A percentile compares a stretch with the other conserved stretches of the same genome.
Evolutionary conservation across 2,888 invertebrate genomes (phyloP).

Genomic region (Beris chalybata): DNA sequence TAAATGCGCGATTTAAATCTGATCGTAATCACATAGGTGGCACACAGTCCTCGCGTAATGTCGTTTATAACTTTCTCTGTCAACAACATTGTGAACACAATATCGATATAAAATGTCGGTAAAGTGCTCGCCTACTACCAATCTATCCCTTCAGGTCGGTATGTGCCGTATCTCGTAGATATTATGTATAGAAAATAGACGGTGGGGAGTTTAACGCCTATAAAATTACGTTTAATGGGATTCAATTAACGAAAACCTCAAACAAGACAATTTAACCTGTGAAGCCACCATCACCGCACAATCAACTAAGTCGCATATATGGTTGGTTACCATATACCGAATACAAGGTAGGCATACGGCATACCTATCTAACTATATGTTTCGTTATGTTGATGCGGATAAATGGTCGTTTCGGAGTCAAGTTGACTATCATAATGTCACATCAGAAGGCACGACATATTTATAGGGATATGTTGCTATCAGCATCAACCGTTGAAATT

Average conservation of each 20-base stretch:
- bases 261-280: conserved; percentile 34
- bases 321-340: not conserved
- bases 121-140: not conserved
- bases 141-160: not conserved
- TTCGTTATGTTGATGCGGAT: conserved; percentile 13
- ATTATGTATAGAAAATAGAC: conserved; percentile 4
- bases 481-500: conserved; percentile 16
- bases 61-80: conserved; percentile 21
- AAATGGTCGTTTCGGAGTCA: conserved; percentile 27
- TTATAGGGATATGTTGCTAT: conserved; percentile 22
- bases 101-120: no score
- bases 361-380: no score
- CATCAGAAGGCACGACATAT: conserved; percentile 38
- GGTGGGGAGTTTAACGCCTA: conserved; percentile 51
- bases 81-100: conserved; percentile 12
- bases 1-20: conserved; percentile 10
- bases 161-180: not conserved
- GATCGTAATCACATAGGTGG: conserved; percentile 2
- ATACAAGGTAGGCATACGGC: no score
- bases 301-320: conserved; percentile 24
- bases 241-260: conserved; percentile 55
- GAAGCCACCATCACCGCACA: conserved; percentile 20
- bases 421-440: conserved; percentile 39
- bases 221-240: conserved; percentile 58
- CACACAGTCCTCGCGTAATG: not conserved